Conservation (phyloP, 2,888 invertebrate species). For the Microchrysa polita region DNA sequence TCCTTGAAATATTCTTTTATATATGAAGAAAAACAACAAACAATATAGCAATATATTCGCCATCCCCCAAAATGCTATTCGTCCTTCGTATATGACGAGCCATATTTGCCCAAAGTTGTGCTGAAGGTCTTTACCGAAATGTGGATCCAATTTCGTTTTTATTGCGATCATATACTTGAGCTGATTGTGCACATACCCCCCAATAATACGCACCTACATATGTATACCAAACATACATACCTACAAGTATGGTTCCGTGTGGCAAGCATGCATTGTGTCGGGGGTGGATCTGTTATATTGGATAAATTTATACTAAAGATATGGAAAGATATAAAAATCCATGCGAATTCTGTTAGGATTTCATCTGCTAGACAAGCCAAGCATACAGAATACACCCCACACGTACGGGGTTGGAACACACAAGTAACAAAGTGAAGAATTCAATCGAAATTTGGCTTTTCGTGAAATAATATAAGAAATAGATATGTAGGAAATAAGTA, state of each 20-base stretch:
- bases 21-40: slow-evolving; percentile 7
- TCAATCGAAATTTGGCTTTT: slow-evolving; percentile 32
- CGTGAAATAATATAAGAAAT: slow-evolving; percentile 10
- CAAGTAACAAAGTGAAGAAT: slow-evolving; percentile 31
- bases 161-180: slow-evolving; percentile 52
- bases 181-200: slow-evolving; percentile 38
- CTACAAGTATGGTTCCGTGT: not conserved
- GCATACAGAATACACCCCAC: slow-evolving; percentile 22
- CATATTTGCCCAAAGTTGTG: slow-evolving; percentile 29
- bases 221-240: slow-evolving; percentile 25
- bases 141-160: slow-evolving; percentile 55
- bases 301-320: slow-evolving; percentile 46
- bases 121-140: slow-evolving; percentile 50
- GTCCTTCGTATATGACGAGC: slow-evolving; percentile 46
- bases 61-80: slow-evolving; percentile 21
- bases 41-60: slow-evolving; percentile 13
- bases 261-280: slow-evolving; percentile 17
- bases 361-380: slow-evolving; percentile 44
- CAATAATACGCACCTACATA: slow-evolving; percentile 33
- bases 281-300: slow-evolving; percentile 35
- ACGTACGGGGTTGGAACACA: slow-evolving; percentile 19
- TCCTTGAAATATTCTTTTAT: slow-evolving; percentile 22
- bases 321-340: slow-evolving; percentile 49
- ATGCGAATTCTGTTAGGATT: slow-evolving; percentile 49
- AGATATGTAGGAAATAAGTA: slow-evolving; percentile 15